Base-by-base conservation (phyloP, 2,888 invertebrate species). In the Heliconius aoede region DNA sequence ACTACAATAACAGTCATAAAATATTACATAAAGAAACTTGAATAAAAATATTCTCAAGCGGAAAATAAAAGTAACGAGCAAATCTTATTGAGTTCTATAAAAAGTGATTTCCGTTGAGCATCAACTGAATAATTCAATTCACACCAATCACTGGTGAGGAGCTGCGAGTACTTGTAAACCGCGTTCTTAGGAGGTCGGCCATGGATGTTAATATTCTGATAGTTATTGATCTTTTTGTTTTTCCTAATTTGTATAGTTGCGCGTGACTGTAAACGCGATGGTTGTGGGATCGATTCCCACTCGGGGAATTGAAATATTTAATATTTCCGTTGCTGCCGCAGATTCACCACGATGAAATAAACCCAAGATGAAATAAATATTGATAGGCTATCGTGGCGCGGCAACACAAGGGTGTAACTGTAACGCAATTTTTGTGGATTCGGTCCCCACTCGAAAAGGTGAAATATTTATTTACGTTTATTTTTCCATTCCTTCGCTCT, bases 71-170 rank as follows among this genome's bases (percentile, higher is more conserved):
- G 24, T 68, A 28, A 68, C 60, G 65, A 46, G 68, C 68, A 74
- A 68, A 74, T 61, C 67, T 46, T 74, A 69, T 69, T 32, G 68
- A 61, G 46, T 26, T 28, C 40, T 32, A 46, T 55, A 69, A 74
- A 69, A 74, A 69, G 61, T 74, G 61, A 69, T 69, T 61, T 51
- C 46, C 61, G 60, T 28, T 26, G 40, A 68, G 68, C 40, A 30
- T 40, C 46, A 32, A 55, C 40, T 74, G 68, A 74, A 74, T 74
- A 68, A 69, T 74, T 74, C 74, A 69, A 30, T 46, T 46, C 58
- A n/a, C 60, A 74, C 67, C 58, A 40, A 67, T 26, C 58, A 11
- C n/a, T 36, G 21, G 21, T 58, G n/a, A 36, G 26, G 65, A 67
- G 58, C 40, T 40, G n/a, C n/a, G n/a, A 26, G 67, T n/a, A 58